Percentiles rank a stretch among this genome's conserved stretches.
phyloP scores from a whole-genome alignment of 2,113 vertebrate species.

The Syngnathus floridae region DNA sequence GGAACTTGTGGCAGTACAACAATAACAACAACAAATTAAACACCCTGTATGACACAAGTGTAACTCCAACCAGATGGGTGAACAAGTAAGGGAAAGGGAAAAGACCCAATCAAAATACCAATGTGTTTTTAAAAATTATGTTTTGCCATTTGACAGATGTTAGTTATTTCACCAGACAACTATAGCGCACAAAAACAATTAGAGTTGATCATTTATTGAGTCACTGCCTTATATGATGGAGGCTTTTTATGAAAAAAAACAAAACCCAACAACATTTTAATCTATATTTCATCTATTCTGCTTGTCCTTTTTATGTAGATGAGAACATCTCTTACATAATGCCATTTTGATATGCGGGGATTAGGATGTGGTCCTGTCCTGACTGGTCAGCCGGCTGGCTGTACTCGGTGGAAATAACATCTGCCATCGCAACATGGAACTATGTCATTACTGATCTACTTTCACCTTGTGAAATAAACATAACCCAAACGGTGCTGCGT shows the following conservation, averaged over 20 bases:
- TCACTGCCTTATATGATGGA: slow-evolving; percentile 21
- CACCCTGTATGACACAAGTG: too few species aligned
- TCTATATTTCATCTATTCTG: slow-evolving; percentile 20
- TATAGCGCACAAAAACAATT: too few species aligned
- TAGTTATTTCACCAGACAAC: too few species aligned
- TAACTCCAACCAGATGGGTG: too few species aligned
- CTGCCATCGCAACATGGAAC: slow-evolving; percentile 31
- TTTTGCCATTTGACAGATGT: too few species aligned
- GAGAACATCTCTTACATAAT: slow-evolving; percentile 56
- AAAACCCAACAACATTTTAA: slow-evolving; percentile 28
- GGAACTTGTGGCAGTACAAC: too few species aligned
- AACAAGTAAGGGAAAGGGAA: too few species aligned
- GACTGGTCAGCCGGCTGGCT: slow-evolving; percentile 27
- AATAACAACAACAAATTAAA: too few species aligned
- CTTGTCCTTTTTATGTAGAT: slow-evolving; percentile 29
- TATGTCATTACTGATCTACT: slow-evolving; percentile 21
- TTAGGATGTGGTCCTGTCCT: slow-evolving; percentile 48
- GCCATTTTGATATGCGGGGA: slow-evolving; percentile 64
- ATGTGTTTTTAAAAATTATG: too few species aligned
- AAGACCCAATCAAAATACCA: too few species aligned
- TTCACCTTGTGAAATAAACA: slow-evolving; percentile 1
- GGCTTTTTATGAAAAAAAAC: slow-evolving; percentile 35
- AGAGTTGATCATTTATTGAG: slow-evolving; percentile 45
- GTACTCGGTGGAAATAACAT: slow-evolving; percentile 19
- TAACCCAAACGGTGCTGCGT: slow-evolving; percentile 1